Evolutionary conservation across 2,888 invertebrate species (phyloP).

Genomic region (Drosophila fulvimacula): DNA sequence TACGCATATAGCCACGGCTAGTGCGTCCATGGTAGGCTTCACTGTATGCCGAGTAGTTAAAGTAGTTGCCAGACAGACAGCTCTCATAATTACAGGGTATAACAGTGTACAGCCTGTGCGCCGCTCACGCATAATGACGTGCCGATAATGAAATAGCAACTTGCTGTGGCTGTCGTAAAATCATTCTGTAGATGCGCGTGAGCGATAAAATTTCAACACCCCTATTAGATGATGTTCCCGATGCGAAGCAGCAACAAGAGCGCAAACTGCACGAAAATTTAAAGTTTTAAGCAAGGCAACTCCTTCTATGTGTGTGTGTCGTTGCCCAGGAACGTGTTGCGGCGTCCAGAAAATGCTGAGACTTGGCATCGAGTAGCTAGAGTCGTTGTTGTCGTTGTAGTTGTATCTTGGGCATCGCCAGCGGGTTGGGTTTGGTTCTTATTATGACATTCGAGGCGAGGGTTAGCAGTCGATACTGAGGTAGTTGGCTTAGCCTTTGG

Average conservation of each 20-base stretch:
- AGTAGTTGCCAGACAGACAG: neutral
- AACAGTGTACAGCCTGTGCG: neutral
- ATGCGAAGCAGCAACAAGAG: neutral
- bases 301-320: neutral
- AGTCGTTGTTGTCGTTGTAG: neutral
- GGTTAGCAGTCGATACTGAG: constrained; percentile 5
- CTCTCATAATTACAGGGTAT: constrained; percentile 2
- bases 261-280: constrained; percentile 15
- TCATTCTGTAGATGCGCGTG: constrained; percentile 69
- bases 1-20: neutral
- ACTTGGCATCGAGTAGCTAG: neutral
- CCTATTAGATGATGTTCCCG: constrained; percentile 31
- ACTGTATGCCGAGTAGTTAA: constrained; percentile 1
- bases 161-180: constrained; percentile 53
- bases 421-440: neutral
- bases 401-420: neutral
- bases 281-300: constrained; percentile 11
- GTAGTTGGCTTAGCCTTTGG: constrained; percentile 17
- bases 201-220: constrained; percentile 63
- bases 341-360: neutral
- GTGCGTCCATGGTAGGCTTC: neutral
- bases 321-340: constrained; percentile 26
- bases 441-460: constrained; percentile 19
- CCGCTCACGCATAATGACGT: constrained; percentile 54
- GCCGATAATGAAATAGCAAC: constrained; percentile 67